phyloP scores from a whole-genome alignment of 2,113 vertebrate genomes.

The Dipodomys spectabilis region DNA sequence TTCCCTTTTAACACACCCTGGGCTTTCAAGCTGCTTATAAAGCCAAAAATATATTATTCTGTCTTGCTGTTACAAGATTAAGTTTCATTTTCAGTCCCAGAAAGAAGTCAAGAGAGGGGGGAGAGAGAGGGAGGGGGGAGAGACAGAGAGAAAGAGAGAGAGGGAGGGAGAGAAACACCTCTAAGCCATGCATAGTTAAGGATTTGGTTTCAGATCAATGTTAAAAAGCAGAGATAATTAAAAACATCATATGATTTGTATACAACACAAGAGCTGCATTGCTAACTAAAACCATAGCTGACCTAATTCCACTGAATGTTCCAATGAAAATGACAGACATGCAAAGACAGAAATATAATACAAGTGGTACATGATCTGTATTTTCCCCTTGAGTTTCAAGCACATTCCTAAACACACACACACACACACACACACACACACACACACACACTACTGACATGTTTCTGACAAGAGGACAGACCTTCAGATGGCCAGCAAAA shows the following conservation, averaged over 20 bases:
- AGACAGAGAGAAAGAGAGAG: neutral
- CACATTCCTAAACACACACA: neutral
- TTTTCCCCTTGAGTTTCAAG: constrained; percentile 46
- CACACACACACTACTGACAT: constrained; percentile 9
- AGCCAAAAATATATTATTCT: constrained; percentile 47
- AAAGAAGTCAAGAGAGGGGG: constrained; percentile 75
- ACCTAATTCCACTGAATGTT: constrained; percentile 75
- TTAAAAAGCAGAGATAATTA: constrained; percentile 75
- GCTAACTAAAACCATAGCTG: constrained; percentile 74
- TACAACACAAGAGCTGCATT: constrained; percentile 67
- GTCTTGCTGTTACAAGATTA: constrained; percentile 52
- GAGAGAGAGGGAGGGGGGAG: constrained; percentile 52
- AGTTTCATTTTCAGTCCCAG: constrained; percentile 65
- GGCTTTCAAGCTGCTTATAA: constrained; percentile 45
- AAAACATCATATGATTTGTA: constrained; percentile 77
- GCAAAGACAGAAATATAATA: constrained; percentile 74
- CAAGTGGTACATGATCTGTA: constrained; percentile 29
- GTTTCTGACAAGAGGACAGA: constrained; percentile 58
- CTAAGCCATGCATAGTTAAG: constrained; percentile 73
- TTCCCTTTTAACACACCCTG: constrained; percentile 40
- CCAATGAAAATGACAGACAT: constrained; percentile 69
- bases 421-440: no score
- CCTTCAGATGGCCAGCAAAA: constrained; percentile 44
- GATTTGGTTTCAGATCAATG: constrained; percentile 71
- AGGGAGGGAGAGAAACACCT: constrained; percentile 53